Evolutionary conservation across 2,888 invertebrate genomes (phyloP), one percentile per base, ranked within the genome.

Genomic region (Netelia virgata): DNA sequence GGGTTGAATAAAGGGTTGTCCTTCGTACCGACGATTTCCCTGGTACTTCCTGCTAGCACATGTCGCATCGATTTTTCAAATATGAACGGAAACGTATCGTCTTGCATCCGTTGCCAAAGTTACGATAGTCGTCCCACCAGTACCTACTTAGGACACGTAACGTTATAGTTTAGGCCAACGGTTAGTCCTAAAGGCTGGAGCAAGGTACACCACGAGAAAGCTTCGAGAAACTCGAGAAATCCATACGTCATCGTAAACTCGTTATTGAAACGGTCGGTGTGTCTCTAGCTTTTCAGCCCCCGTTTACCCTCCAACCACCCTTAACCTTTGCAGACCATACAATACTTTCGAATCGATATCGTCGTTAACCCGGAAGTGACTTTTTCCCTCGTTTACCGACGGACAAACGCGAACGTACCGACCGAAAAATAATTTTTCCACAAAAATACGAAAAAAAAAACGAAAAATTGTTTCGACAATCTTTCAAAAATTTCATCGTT

Each of bases 1-100:
- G 59, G 18, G 1, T 55, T 53, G 14, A 18, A 69, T 20, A 41
- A 73, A 68, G 3, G 63, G 73, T 72, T 74, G 82, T 69, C 82
- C 84, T 85, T 81, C 75, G 84, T 86, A 82, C 77, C 80, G 66
- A 28, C 80, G 74, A 80, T 85, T 83, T 85, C 6, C 77, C 86
- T 82, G 76, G 81, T 85, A 86, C 82, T 84, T 82, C 77, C n/a
- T 11, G 11, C 14, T n/a, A 66, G 63, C 59, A 76, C 83, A 76
- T 82, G 84, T 82, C 83, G 79, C 83, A 87, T 87, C 77, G 86
- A 87, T 87, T 86, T 86, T 83, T 83, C 76, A 50, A 69, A 68
- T 69, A 36, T n/a, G 16, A n/a, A 20, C 70, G 11, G 11, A 73
- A 23, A 43, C 41, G 16, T 59, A 57, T 82, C 76, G 74, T 74